Conservation (phyloP, 1,140 invertebrate genomes). For the Xylocopa sonorina region DNA sequence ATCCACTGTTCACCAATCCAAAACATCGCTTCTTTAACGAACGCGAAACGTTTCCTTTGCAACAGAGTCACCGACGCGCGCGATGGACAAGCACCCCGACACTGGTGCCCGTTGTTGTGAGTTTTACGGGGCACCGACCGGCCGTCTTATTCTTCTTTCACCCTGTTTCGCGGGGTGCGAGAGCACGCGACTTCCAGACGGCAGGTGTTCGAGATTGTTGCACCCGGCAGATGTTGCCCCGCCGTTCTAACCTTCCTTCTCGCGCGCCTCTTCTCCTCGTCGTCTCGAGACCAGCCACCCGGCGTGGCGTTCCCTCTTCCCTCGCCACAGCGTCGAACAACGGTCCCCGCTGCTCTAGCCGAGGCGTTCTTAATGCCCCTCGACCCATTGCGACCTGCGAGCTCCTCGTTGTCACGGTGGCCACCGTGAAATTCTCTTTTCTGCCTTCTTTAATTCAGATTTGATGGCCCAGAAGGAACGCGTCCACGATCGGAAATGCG, state of each 20-base stretch:
- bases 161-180: constrained; percentile 66
- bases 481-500: neutral
- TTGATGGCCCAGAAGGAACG: neutral
- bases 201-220: constrained; percentile 78
- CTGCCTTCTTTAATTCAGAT: neutral
- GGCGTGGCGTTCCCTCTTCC: constrained; percentile 34
- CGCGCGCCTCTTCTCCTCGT: constrained; percentile 47
- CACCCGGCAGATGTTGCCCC: constrained; percentile 77
- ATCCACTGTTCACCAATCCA: no score
- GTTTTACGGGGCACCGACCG: constrained; percentile 64
- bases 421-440: no score
- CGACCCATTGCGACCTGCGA: neutral
- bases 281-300: constrained; percentile 41
- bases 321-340: constrained; percentile 26
- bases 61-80: no score
- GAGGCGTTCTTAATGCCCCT: constrained; percentile 49
- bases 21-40: no score
- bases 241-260: constrained; percentile 60
- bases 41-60: constrained; percentile 56
- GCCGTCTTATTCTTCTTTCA: constrained; percentile 66
- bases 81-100: neutral
- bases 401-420: neutral
- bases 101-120: constrained; percentile 42
- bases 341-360: constrained; percentile 38
- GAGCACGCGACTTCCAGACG: constrained; percentile 78